Evolutionary conservation across 2,797 vertebrate genomes (phyloP).

Genomic region (Parauchenoglanis punctatus): DNA sequence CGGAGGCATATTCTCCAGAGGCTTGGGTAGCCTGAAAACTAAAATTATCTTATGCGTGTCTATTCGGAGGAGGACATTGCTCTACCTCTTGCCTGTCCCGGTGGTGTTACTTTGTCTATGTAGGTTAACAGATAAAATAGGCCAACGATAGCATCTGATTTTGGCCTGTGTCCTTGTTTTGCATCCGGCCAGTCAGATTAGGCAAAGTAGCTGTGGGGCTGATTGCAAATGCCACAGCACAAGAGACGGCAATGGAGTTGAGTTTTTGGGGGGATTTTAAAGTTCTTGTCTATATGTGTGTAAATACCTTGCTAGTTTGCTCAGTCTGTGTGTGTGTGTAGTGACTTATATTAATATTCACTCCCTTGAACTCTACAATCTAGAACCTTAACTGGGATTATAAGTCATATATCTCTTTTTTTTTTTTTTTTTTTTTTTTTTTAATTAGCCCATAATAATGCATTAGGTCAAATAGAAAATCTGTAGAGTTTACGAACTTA

Average conservation of each 20-base stretch:
- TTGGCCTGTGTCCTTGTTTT: conserved; percentile 30
- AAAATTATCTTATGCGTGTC: conserved; percentile 40
- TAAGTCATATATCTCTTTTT: background rate
- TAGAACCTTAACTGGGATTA: background rate
- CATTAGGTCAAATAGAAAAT: background rate
- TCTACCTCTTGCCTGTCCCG: conserved; percentile 34
- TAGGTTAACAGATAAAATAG: conserved; percentile 42
- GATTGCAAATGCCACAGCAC: background rate
- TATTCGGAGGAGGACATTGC: conserved; percentile 42
- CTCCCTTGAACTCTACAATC: background rate
- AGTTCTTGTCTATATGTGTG: background rate
- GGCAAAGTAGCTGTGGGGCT: background rate
- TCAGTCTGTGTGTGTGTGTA: background rate
- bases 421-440: no score
- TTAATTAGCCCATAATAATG: background rate
- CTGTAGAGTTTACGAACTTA: background rate
- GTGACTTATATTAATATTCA: background rate
- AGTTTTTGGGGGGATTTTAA: background rate
- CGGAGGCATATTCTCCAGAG: conserved; percentile 36
- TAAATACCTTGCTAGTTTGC: background rate
- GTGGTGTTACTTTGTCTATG: conserved; percentile 41
- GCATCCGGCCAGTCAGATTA: background rate
- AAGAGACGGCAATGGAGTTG: background rate
- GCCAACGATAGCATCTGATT: conserved; percentile 5
- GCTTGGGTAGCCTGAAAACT: conserved; percentile 51